Conservation (phyloP, 2,888 invertebrate species). For the Myopa tessellatipennis region DNA sequence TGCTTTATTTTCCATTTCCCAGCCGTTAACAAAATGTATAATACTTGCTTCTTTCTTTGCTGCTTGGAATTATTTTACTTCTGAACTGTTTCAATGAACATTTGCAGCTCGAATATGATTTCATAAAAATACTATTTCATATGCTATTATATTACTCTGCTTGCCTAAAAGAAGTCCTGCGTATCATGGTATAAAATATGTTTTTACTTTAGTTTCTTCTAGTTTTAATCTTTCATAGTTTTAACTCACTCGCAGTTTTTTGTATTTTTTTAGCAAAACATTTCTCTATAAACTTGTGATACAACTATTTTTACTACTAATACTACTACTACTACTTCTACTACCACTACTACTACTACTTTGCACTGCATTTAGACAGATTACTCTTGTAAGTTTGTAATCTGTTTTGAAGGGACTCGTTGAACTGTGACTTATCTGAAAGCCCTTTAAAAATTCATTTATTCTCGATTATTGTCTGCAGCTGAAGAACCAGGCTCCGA, state of each 20-base stretch:
- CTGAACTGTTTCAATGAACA: neutral
- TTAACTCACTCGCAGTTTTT: neutral
- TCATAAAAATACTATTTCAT: neutral
- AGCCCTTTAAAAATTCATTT: slow-evolving; percentile 72
- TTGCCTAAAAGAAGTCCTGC: neutral
- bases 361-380: neutral
- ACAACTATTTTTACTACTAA: neutral
- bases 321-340: neutral
- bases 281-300: neutral
- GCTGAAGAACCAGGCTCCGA: slow-evolving; percentile 86
- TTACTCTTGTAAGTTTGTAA: too few relatives aligned
- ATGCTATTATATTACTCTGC: neutral
- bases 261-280: neutral
- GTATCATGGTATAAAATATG: neutral
- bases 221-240: neutral
- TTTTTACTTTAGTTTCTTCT: neutral
- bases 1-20: neutral
- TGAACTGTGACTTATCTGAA: too few relatives aligned
- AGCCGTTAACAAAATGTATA: neutral
- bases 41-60: too few relatives aligned
- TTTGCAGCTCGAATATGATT: neutral
- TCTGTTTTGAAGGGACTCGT: too few relatives aligned
- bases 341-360: slow-evolving; percentile 1
- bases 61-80: neutral
- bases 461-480: slow-evolving; percentile 93